These are phyloP conservation scores for Drosophila fulvimacula DNA, from an alignment of 2,888 invertebrate species.

Conservation along the genomic window DNA sequence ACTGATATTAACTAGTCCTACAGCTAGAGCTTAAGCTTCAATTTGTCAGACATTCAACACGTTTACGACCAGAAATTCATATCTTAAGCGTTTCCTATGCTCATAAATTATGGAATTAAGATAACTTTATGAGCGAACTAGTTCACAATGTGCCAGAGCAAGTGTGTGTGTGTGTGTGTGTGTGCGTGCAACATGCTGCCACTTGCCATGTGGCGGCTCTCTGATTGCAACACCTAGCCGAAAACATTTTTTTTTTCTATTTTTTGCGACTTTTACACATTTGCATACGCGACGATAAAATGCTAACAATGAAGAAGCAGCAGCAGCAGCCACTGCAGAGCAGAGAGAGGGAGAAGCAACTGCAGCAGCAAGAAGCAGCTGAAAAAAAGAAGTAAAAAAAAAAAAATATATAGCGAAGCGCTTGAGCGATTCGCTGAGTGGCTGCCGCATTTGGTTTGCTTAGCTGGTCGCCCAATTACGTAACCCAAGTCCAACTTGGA, in stretches of 20 bases:
- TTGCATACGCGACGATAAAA: slow-evolving; percentile 32
- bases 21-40: background rate
- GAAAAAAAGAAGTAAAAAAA: slow-evolving; percentile 25
- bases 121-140: slow-evolving; percentile 18
- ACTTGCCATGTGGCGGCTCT: slow-evolving; percentile 33
- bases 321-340: background rate
- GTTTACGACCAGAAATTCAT: background rate
- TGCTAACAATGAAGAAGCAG: slow-evolving; percentile 11
- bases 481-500: slow-evolving; percentile 69
- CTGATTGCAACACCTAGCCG: slow-evolving; percentile 52
- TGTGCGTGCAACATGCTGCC: slow-evolving; percentile 23
- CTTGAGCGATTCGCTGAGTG: slow-evolving; percentile 68
- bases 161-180: background rate
- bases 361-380: background rate
- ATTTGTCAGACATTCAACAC: background rate
- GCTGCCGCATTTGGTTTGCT: slow-evolving; percentile 58
- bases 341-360: background rate
- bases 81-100: background rate
- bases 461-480: slow-evolving; percentile 71
- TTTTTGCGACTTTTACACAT: slow-evolving; percentile 18
- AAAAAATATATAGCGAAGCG: slow-evolving; percentile 51
- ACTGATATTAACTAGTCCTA: background rate
- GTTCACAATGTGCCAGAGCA: background rate
- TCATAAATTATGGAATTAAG: slow-evolving; percentile 20
- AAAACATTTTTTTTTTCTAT: slow-evolving; percentile 7